Conservation (phyloP, 2,888 invertebrate genomes). For the Loripinus fragilis region DNA sequence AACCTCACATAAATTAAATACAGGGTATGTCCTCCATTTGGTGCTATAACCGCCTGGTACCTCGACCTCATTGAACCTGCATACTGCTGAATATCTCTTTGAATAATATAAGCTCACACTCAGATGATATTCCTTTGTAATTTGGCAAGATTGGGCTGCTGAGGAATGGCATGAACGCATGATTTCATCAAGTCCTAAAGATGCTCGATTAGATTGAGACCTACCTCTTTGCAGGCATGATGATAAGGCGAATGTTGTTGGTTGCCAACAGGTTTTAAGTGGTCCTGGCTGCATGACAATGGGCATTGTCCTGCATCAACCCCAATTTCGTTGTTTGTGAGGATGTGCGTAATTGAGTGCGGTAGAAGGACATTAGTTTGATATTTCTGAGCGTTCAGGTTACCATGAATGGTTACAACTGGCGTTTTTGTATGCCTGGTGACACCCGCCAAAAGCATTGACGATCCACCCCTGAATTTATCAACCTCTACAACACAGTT, state of each 20-base stretch:
- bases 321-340: slow-evolving; percentile 22
- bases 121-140: slow-evolving; percentile 17
- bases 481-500: slow-evolving; percentile 30
- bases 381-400: slow-evolving; percentile 24
- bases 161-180: too few relatives aligned
- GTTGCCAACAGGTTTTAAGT: slow-evolving; percentile 2
- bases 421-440: slow-evolving; percentile 30
- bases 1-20: too few relatives aligned
- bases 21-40: slow-evolving; percentile 30
- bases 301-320: slow-evolving; percentile 35
- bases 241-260: slow-evolving; percentile 29
- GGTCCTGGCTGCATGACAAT: slow-evolving; percentile 32
- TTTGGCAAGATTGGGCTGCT: too few relatives aligned
- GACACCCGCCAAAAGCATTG: slow-evolving; percentile 37
- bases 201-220: slow-evolving; percentile 34
- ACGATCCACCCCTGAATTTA: slow-evolving; percentile 30
- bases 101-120: slow-evolving; percentile 15
- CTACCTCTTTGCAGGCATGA: slow-evolving; percentile 28
- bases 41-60: slow-evolving; percentile 26
- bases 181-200: too few relatives aligned
- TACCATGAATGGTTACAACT: slow-evolving; percentile 14
- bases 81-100: slow-evolving; percentile 28
- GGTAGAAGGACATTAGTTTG: slow-evolving; percentile 23
- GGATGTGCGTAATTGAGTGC: slow-evolving; percentile 13
- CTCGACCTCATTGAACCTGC: slow-evolving; percentile 20